These are phyloP conservation scores for Acropternis orthonyx DNA, from an alignment of 2,797 vertebrate species.

Conservation along the genomic window DNA sequence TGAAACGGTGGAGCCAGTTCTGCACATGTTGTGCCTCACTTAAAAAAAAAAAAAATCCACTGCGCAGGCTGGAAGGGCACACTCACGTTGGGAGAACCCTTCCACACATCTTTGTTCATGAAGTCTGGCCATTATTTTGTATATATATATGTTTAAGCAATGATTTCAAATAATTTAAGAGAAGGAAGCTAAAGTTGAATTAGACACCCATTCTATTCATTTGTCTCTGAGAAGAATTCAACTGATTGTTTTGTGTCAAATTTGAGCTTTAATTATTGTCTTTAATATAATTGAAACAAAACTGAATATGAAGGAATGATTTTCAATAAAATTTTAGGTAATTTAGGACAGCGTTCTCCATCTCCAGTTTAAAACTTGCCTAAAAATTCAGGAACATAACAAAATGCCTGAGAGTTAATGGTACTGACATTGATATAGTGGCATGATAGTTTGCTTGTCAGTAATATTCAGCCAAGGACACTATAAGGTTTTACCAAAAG, in stretches of 20 bases:
- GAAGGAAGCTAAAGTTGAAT: not conserved
- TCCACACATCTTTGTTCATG: too few species aligned
- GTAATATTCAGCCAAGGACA: not conserved
- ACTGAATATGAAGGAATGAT: not conserved
- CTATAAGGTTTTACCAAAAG: not conserved
- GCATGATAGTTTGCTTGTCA: not conserved
- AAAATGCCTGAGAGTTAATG: not conserved
- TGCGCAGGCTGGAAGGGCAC: too few species aligned
- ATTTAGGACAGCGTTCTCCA: not conserved
- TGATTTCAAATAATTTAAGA: not conserved
- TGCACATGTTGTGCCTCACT: too few species aligned
- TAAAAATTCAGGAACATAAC: not conserved
- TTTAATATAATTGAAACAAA: not conserved
- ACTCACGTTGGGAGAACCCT: too few species aligned
- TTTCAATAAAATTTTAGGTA: not conserved
- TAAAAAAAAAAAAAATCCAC: too few species aligned
- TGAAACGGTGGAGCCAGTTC: too few species aligned
- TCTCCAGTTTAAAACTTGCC: not conserved
- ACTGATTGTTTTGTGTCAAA: not conserved
- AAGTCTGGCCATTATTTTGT: too few species aligned
- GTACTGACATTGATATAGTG: not conserved
- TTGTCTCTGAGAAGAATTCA: not conserved
- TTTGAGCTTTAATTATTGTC: not conserved
- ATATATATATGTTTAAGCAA: not conserved
- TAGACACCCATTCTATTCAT: not conserved